phyloP scores from a whole-genome alignment of 1,140 invertebrate genomes.

The Halictus rubicundus region DNA sequence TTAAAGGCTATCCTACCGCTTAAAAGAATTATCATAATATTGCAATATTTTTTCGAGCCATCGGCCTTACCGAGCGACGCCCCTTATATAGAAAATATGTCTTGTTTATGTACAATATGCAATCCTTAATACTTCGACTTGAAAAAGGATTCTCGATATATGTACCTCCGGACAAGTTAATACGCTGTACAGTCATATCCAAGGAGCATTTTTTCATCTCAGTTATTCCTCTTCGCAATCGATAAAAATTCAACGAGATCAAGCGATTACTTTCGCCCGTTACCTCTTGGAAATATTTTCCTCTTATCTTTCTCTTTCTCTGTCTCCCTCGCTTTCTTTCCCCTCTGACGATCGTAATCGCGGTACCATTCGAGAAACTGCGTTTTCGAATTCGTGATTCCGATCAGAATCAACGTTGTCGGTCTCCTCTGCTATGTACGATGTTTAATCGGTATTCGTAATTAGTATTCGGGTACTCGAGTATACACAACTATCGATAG shows the following conservation, averaged over 20 bases:
- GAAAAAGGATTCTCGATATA: constrained; percentile 78
- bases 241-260: constrained; percentile 59
- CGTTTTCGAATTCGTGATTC: constrained; percentile 1
- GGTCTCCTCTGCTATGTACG: constrained; percentile 4
- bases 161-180: constrained; percentile 76
- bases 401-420: constrained; percentile 15
- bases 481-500: constrained; percentile 6
- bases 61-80: constrained; percentile 77
- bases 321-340: constrained; percentile 9
- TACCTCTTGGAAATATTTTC: too few species aligned
- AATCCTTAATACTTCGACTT: constrained; percentile 78
- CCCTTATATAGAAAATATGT: constrained; percentile 82
- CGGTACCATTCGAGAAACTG: constrained; percentile 19
- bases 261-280: constrained; percentile 18
- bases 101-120: constrained; percentile 81
- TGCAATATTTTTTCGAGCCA: constrained; percentile 79
- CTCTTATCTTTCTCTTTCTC: too few species aligned
- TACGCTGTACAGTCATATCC: constrained; percentile 79
- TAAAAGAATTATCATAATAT: constrained; percentile 82
- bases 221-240: constrained; percentile 52
- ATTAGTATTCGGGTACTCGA: constrained; percentile 4
- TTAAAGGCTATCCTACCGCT: constrained; percentile 81
- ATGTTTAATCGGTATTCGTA: neutral
- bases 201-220: constrained; percentile 70
- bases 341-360: neutral